Conservation (phyloP, 2,888 invertebrate species). For the Pristionchus mayeri region DNA sequence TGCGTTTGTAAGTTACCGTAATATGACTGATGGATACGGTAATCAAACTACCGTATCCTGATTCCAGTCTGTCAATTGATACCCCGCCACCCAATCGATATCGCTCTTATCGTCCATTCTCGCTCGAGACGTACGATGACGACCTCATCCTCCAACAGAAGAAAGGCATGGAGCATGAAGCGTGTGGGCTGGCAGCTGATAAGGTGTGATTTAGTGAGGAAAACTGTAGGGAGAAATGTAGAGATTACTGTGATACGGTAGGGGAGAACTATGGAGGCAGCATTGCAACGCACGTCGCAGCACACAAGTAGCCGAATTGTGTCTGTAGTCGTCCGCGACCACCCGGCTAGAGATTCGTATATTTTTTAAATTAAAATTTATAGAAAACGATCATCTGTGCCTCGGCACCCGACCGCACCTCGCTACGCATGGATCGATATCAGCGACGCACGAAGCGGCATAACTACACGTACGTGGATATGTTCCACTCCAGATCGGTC, state of each 20-base stretch:
- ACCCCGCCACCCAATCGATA: neutral
- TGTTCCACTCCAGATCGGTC: neutral
- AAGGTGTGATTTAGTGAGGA: too few species aligned
- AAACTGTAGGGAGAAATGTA: too few species aligned
- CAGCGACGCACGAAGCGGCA: neutral
- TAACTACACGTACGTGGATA: conserved; percentile 1
- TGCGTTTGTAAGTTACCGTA: conserved; percentile 1
- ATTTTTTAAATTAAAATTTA: too few species aligned
- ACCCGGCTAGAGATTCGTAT: too few species aligned
- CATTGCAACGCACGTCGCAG: too few species aligned
- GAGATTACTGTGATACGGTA: too few species aligned
- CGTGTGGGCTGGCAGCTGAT: neutral
- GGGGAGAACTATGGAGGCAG: too few species aligned
- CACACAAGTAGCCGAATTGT: too few species aligned
- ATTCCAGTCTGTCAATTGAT: neutral
- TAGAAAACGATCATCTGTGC: neutral
- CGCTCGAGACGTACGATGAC: neutral
- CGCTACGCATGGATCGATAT: neutral
- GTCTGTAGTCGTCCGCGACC: too few species aligned
- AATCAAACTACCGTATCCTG: neutral
- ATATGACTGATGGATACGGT: too few species aligned
- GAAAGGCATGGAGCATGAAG: neutral
- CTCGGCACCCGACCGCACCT: neutral
- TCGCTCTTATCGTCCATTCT: neutral
- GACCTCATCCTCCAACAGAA: neutral